phyloP scores from a whole-genome alignment of 2,113 vertebrate species.

The Rafetus swinhoei region DNA sequence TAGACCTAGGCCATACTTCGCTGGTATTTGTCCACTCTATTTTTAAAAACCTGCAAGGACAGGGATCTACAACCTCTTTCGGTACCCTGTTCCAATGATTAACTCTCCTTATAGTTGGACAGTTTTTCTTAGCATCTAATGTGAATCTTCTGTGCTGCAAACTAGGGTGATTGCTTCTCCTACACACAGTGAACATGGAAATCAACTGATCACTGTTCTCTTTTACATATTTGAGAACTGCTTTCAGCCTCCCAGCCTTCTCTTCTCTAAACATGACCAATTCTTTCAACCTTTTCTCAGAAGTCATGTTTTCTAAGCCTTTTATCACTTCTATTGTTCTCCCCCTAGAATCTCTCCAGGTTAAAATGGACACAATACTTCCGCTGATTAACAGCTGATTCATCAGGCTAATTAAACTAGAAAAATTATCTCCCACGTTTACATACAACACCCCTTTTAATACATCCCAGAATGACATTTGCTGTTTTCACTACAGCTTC shows the following conservation, averaged over 20 bases:
- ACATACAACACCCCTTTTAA: background rate
- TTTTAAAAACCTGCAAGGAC: background rate
- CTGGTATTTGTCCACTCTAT: background rate
- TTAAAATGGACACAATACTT: background rate
- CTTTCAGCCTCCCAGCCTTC: background rate
- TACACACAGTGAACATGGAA: background rate
- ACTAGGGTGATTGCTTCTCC: background rate
- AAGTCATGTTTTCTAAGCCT: background rate
- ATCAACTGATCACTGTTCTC: background rate
- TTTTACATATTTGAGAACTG: background rate
- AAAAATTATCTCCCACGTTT: background rate
- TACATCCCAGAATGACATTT: background rate
- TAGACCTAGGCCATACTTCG: background rate
- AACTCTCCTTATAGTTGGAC: background rate
- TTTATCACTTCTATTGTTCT: background rate
- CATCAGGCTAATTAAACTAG: background rate
- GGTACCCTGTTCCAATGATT: background rate
- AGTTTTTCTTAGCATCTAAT: background rate
- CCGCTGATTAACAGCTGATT: background rate
- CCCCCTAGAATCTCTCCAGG: background rate
- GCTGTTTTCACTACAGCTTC: background rate
- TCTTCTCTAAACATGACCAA: background rate
- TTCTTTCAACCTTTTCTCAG: background rate
- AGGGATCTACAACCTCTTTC: background rate
- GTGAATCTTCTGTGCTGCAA: background rate